A percentile compares a stretch with the other conserved stretches of the same genome.
Conservation (phyloP, 2,797 vertebrate species). For the Ctenochaetus hawaiiensis region DNA sequence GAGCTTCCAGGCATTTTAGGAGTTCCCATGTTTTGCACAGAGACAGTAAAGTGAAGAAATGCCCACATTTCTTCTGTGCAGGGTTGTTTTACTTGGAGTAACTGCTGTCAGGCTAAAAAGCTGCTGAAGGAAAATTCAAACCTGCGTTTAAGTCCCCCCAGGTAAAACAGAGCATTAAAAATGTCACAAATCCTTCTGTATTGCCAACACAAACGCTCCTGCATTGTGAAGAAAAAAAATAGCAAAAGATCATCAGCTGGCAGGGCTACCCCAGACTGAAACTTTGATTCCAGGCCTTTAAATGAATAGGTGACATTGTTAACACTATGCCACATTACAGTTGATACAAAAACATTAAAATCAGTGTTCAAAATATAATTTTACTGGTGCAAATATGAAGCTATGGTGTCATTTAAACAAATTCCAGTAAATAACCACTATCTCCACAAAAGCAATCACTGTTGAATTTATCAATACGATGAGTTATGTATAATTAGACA, state of each 20-base stretch:
- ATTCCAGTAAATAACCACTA: too few relatives aligned
- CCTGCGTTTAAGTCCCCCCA: background rate
- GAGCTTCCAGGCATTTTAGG: background rate
- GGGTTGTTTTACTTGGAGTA: constrained; percentile 2
- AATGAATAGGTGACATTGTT: too few relatives aligned
- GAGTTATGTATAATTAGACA: too few relatives aligned
- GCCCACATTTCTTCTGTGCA: background rate
- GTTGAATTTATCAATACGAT: too few relatives aligned
- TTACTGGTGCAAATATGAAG: too few relatives aligned
- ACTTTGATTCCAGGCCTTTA: too few relatives aligned
- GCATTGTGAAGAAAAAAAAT: background rate
- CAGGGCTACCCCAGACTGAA: too few relatives aligned
- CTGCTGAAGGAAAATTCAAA: background rate
- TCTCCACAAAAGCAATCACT: too few relatives aligned
- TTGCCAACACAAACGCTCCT: background rate
- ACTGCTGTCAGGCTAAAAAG: constrained; percentile 7
- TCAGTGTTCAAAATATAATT: too few relatives aligned
- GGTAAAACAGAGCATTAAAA: constrained; percentile 2
- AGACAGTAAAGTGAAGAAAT: background rate
- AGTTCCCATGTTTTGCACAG: background rate
- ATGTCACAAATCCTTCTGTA: background rate
- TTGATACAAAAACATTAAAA: too few relatives aligned
- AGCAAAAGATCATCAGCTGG: background rate
- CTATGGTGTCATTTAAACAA: too few relatives aligned
- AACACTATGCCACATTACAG: too few relatives aligned